Evolutionary conservation across 30 jellyfish, hydroid and myxozoan genomes (phyloP).

Genomic region (Calvadosia cruxmelitensis): DNA sequence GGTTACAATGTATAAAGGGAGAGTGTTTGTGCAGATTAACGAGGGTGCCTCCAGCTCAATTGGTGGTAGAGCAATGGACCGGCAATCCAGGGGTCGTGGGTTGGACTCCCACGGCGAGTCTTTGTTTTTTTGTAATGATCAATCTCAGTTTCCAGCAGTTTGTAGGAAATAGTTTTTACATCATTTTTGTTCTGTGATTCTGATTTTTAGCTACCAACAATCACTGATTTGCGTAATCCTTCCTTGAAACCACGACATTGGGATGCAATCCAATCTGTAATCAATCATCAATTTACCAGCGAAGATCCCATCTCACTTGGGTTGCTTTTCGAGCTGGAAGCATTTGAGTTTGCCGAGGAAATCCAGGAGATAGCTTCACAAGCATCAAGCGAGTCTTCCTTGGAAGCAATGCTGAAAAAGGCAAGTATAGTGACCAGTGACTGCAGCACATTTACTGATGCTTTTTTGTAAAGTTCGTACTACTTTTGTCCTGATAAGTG

Average conservation of each 20-base stretch:
- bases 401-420: conserved; percentile 89
- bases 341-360: conserved; percentile 78
- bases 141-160: too few species aligned
- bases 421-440: conserved; percentile 13
- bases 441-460: too few species aligned
- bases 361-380: conserved; percentile 90
- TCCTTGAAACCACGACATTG: conserved; percentile 94
- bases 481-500: too few species aligned
- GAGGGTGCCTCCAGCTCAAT: too few species aligned
- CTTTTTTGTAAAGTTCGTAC: too few species aligned
- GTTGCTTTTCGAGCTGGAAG: conserved; percentile 70
- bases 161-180: neutral
- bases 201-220: conserved; percentile 67
- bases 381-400: conserved; percentile 96
- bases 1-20: too few species aligned
- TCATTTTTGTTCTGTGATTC: neutral
- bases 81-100: too few species aligned
- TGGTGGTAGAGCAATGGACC: too few species aligned
- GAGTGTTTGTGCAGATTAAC: too few species aligned
- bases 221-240: conserved; percentile 80
- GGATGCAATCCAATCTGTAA: conserved; percentile 78
- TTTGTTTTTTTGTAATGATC: too few species aligned
- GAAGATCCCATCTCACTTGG: conserved; percentile 73
- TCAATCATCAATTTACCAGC: conserved; percentile 51
- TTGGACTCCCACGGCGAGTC: too few species aligned